These are phyloP conservation scores for Drosophila nigrodunni DNA, from an alignment of 1,140 invertebrate species.

Conservation along the genomic window DNA sequence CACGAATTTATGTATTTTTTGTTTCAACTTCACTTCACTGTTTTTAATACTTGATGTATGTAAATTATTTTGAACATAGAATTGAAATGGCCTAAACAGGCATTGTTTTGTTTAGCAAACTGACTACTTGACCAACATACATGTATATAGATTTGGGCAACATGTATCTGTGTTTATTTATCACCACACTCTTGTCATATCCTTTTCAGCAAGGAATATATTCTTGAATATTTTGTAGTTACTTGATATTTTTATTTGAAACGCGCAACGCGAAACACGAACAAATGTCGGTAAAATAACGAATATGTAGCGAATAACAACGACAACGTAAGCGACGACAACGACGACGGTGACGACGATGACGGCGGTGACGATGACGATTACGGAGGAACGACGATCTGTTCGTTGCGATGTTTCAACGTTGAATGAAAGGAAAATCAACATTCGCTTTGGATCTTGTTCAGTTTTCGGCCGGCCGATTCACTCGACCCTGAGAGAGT, in stretches of 20 bases:
- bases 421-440: slow-evolving; percentile 84
- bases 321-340: slow-evolving; percentile 18
- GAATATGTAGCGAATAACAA: slow-evolving; percentile 33
- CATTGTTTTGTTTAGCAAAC: slow-evolving; percentile 35
- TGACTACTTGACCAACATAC: slow-evolving; percentile 13
- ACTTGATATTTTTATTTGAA: neutral
- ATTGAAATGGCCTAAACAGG: slow-evolving; percentile 22
- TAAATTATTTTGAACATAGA: slow-evolving; percentile 1
- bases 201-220: slow-evolving; percentile 15
- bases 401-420: slow-evolving; percentile 71
- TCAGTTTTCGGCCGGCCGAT: slow-evolving; percentile 70
- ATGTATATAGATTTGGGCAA: neutral
- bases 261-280: slow-evolving; percentile 34
- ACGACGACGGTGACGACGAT: slow-evolving; percentile 49
- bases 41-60: neutral
- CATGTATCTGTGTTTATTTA: slow-evolving; percentile 12
- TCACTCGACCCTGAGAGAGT: slow-evolving; percentile 58
- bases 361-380: slow-evolving; percentile 19
- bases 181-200: slow-evolving; percentile 27
- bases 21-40: slow-evolving; percentile 1
- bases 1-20: no score
- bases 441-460: slow-evolving; percentile 82
- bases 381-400: slow-evolving; percentile 69
- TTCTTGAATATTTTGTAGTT: slow-evolving; percentile 10
- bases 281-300: slow-evolving; percentile 29